Evolutionary conservation across 2,113 vertebrate genomes (phyloP).

Genomic region (Brachirus orientalis): DNA sequence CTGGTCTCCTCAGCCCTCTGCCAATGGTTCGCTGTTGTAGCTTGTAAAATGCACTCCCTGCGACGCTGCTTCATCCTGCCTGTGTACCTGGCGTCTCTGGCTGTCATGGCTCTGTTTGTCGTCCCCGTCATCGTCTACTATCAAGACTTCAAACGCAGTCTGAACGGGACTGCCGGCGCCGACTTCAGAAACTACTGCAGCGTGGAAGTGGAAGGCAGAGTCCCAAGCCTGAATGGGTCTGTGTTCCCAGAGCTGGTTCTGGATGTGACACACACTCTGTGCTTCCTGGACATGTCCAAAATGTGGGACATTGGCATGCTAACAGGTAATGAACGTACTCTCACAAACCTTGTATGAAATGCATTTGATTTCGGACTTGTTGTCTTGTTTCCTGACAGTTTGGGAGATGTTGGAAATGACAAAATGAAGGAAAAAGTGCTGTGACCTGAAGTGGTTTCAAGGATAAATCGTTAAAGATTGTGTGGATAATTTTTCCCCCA

Average conservation of each 20-base stretch:
- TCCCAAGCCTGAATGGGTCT: neutral
- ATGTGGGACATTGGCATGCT: constrained; percentile 27
- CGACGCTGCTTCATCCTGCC: constrained; percentile 74
- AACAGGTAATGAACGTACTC: constrained; percentile 45
- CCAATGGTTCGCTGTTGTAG: constrained; percentile 73
- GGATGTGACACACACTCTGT: constrained; percentile 63
- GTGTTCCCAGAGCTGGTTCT: constrained; percentile 47
- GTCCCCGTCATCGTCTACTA: constrained; percentile 36
- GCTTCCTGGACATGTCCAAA: constrained; percentile 38
- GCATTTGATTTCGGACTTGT: no score
- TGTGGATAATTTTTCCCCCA: neutral
- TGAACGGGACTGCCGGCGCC: constrained; percentile 14
- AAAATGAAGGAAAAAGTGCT: no score
- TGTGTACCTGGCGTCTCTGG: constrained; percentile 71
- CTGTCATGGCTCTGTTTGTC: constrained; percentile 58
- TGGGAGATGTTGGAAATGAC: no score
- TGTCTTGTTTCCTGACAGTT: no score
- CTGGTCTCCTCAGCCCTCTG: constrained; percentile 75
- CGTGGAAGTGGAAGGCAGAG: constrained; percentile 8
- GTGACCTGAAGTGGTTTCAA: no score
- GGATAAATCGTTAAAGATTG: no score
- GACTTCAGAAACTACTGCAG: constrained; percentile 56
- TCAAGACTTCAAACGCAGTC: neutral
- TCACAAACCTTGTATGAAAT: neutral
- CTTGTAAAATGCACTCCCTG: constrained; percentile 81